Base-by-base conservation (phyloP, 23 tunicate genomes). In the Halocynthia roretzi region DNA sequence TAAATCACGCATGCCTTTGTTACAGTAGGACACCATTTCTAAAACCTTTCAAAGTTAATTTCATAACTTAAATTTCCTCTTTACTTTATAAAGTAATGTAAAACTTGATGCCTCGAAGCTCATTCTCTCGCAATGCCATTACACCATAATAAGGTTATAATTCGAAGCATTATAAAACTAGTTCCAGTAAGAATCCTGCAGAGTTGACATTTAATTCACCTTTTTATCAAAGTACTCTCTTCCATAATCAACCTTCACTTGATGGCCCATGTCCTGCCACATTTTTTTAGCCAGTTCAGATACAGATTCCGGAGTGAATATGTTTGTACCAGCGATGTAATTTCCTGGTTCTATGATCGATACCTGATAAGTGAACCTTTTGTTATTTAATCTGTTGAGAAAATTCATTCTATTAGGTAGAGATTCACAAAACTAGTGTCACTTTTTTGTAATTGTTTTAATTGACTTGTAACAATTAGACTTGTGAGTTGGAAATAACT, bases 321-420 rank as follows among this genome's bases (percentile, higher is more conserved):
- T 94, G 69, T 81, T 85, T 52, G 99, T 94, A 31, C 99, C 99
- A 15, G 95, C 95, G n/a, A 94, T 85, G 82, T 89, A 94, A 70
- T 94, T 94, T 6, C 99, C 99, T 0, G 99, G 99, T 72, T 94
- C 99, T 52, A 94, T 84, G 21, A 94, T 94, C 5, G 99, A 88
- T 12, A 94, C 99, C 99, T 94, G 72, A 20, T 17, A 12, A 72
- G 21, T 53, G n/a, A 14, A 14, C 17, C 11, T 70, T 31, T 31
- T 31, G 44, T 31, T 4, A 31, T 31, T 31, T 31, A 31, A 31
- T 31, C 44, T 31, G 44, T 31, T 31, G 44, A 31, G 44, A 31
- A 31, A 31, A 31, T 31, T 31, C 4, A 31, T 31, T 31, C 44
- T 31, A 31, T 31, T 31, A 0, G 4, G 44, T 4, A 31, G 1